Base-by-base conservation (phyloP, 2,113 vertebrate species). In the Ictidomys tridecemlineatus region DNA sequence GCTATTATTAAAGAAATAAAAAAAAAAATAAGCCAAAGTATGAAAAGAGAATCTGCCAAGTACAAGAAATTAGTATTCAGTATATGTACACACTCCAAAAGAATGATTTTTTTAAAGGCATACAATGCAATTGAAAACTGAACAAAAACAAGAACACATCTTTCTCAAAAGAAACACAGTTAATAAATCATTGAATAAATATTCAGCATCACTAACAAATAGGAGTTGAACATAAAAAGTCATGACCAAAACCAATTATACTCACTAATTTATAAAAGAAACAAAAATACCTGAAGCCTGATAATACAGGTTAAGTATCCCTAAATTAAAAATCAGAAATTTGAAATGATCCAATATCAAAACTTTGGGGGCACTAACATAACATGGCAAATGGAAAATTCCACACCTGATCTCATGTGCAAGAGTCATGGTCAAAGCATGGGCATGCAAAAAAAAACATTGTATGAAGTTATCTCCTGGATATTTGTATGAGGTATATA, bases 71-170 rank as follows among this genome's bases (percentile, higher is more conserved):
- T 56, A 78, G 17, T 85, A 42, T 63, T 72, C 69, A 94, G 53
- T 32, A 76, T 70, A 79, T 39, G 89, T 1, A 73, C 67, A 92
- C n/a, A 91, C 39, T 48, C 67, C 28, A 80, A 94, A 73, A 14
- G n/a, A 85, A 58, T 65, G 8, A 51, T 22, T 45, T 69, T 51
- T 45, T 45, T 20, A n/a, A 56, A 88, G 85, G 56, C 8, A 93
- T 51, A 88, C 11, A 85, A 84, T 53, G n/a, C 72, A 96, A 85
- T 0, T 48, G 32, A 76, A 79, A 96, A 79, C 56, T 85, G 45
- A 95, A 88, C 2, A 86, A 88, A 94, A 93, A 86, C 4, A 90
- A 30, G 24, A 78, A 91, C 16, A 84, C 6, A 88, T 79, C 85
- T 79, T 80, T 88, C 61, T 78, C 51, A 56, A 61, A 93, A 93